Evolutionary conservation across 2,888 invertebrate species (phyloP), one percentile per base, ranked within the genome.

Genomic region (Cybosia mesomella): DNA sequence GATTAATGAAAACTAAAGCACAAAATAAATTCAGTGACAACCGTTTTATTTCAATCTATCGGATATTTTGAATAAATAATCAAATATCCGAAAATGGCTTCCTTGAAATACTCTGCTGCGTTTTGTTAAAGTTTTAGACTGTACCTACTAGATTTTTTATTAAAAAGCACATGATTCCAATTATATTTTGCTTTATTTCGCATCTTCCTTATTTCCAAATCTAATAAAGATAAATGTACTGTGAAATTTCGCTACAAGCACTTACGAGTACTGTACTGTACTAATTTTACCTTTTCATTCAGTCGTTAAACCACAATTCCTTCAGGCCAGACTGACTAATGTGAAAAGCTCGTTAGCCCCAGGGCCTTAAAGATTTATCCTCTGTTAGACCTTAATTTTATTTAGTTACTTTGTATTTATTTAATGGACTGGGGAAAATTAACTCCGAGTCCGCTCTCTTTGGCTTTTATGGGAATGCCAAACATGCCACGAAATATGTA

Each of bases 321-420:
- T 81, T 72, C 71, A 76, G 72, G 64, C 73, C 74, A 76, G 74
- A 79, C 85, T 74, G 75, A 82, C 84, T 89, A 88, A 89, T 89
- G 87, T 84, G 81, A 85, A 90, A 89, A 81, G 79, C 86, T 85
- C 86, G 88, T 89, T 80, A 68, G 85, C 80, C 88, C 82, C 72
- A 78, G 82, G 86, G 82, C 73, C 80, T 70, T 76, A 80, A 81
- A 79, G 82, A 81, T 85, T 82, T 85, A 70, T 74, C 62, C 72
- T 66, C 71, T 70, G 67, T 76, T 76, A 80, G 70, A 74, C 67
- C 72, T 72, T 63, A 43, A 53, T 74, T 75, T 74, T 80, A 77
- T 81, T 79, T 77, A 81, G 84, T 76, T 75, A 58, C 66, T 74
- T 75, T 73, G 68, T 70, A 70, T 73, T 71, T 79, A 67, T 65